These are phyloP conservation scores for Morone chrysops DNA, from an alignment of 2,113 vertebrate species.

Conservation along the genomic window DNA sequence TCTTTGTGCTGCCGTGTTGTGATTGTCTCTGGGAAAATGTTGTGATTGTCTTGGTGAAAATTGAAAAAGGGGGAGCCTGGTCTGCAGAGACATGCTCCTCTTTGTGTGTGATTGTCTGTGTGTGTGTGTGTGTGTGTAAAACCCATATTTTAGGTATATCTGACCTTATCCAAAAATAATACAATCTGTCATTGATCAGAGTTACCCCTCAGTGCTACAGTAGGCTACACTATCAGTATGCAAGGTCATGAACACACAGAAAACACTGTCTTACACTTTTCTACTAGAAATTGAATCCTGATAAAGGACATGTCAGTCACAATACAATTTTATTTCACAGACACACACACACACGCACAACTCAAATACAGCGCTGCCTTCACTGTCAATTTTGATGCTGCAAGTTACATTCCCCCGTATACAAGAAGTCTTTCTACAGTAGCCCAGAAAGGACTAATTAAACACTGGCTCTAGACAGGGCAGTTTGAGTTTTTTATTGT, in stretches of 20 bases:
- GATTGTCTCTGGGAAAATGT: conserved; percentile 50
- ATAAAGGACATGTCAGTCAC: conserved; percentile 53
- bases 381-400: neutral
- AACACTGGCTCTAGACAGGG: no score
- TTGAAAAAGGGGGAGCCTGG: conserved; percentile 18
- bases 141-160: conserved; percentile 50
- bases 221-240: conserved; percentile 43
- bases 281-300: conserved; percentile 50
- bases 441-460: no score
- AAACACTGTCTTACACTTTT: neutral
- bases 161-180: conserved; percentile 62
- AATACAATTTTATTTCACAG: conserved; percentile 20
- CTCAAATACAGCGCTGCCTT: neutral
- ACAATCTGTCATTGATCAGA: conserved; percentile 53
- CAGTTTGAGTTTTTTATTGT: no score
- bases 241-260: conserved; percentile 58
- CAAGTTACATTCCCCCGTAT: no score
- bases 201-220: conserved; percentile 11
- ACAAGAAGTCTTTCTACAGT: no score
- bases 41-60: conserved; percentile 48
- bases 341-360: conserved; percentile 12
- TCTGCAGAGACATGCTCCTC: neutral
- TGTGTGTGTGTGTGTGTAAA: conserved; percentile 5
- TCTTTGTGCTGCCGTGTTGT: conserved; percentile 37
- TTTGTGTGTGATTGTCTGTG: conserved; percentile 3